Conservation (phyloP, 2,797 vertebrate species). For the Eleutherodactylus coqui region DNA sequence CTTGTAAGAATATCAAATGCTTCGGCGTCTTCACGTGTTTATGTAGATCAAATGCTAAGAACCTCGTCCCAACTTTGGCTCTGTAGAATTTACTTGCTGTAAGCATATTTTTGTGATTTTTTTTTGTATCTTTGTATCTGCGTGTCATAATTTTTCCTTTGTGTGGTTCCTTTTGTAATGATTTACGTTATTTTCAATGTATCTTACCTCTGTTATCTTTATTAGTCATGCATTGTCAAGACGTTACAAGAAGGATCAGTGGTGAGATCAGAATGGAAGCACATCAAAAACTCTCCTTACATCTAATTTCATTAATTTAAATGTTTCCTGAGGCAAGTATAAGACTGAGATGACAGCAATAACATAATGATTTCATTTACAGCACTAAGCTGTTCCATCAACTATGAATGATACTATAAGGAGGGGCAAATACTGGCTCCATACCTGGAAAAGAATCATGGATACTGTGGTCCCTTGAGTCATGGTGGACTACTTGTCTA, state of each 20-base stretch:
- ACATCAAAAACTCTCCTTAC: constrained; percentile 38
- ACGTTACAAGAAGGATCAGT: constrained; percentile 16
- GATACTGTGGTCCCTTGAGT: not conserved
- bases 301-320: constrained; percentile 28
- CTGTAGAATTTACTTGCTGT: constrained; percentile 1
- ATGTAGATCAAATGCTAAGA: constrained; percentile 35
- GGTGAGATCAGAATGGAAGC: constrained; percentile 36
- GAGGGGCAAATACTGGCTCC: not conserved
- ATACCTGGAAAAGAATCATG: not conserved
- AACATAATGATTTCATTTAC: not conserved
- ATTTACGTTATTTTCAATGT: constrained; percentile 17
- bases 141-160: not conserved
- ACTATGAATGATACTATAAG: not conserved
- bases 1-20: constrained; percentile 41
- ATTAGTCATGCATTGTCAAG: constrained; percentile 54
- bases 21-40: constrained; percentile 34
- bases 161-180: constrained; percentile 23
- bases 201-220: constrained; percentile 33
- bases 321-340: constrained; percentile 26
- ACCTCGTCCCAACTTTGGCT: constrained; percentile 1
- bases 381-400: not conserved
- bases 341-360: not conserved
- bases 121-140: not conserved
- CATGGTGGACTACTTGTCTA: not conserved
- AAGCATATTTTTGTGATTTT: not conserved